phyloP scores from a whole-genome alignment of 1,140 invertebrate genomes.

The Philopotamus ludificatus region DNA sequence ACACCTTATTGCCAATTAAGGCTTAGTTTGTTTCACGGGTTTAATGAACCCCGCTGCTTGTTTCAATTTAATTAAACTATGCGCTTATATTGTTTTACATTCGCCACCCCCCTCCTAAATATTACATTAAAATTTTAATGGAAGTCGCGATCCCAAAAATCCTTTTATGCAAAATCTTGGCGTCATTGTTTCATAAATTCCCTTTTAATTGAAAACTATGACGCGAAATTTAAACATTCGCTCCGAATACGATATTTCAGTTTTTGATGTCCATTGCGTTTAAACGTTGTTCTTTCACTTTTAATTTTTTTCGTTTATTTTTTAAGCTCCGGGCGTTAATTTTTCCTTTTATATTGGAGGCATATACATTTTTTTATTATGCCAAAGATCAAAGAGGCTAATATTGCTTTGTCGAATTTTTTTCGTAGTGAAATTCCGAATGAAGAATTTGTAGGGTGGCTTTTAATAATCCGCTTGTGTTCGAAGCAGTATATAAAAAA shows the following conservation, averaged over 20 bases:
- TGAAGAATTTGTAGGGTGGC: not conserved
- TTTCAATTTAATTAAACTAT: slow-evolving; percentile 24
- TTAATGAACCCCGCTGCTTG: slow-evolving; percentile 22
- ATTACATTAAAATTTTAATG: no score
- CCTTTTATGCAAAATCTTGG: no score
- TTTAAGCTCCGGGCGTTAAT: not conserved
- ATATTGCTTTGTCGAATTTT: not conserved
- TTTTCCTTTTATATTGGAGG: not conserved
- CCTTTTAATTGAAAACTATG: no score
- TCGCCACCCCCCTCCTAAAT: not conserved
- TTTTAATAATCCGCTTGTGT: not conserved
- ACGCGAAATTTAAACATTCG: no score
- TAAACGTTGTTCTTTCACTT: not conserved
- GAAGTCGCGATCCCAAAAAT: no score
- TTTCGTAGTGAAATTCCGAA: not conserved
- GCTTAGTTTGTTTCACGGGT: slow-evolving; percentile 20
- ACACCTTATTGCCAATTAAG: slow-evolving; percentile 27
- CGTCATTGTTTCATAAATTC: no score
- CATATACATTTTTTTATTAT: not conserved
- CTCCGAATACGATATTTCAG: no score
- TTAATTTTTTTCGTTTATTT: not conserved
- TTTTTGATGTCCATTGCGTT: no score
- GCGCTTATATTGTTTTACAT: not conserved
- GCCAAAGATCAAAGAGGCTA: not conserved
- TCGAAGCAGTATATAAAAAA: not conserved